Conservation (phyloP, 2,113 vertebrate species). For the Trachemys scripta region DNA sequence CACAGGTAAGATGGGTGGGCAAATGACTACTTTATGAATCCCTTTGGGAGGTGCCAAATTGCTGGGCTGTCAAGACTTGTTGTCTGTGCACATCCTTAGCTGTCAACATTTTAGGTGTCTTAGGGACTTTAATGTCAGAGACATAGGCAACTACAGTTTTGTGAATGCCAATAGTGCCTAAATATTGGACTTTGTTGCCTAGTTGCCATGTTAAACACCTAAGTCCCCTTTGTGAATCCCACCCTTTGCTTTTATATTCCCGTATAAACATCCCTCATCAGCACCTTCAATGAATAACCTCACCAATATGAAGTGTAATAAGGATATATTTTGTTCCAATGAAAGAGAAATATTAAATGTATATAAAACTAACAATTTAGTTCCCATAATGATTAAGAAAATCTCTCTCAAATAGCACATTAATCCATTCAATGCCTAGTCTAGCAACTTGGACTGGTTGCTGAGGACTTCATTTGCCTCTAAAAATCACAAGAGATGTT, state of each 20-base stretch:
- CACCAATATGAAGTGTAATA: neutral
- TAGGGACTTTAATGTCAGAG: too few relatives aligned
- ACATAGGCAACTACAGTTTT: too few relatives aligned
- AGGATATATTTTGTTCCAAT: neutral
- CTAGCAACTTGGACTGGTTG: neutral
- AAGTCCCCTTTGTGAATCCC: too few relatives aligned
- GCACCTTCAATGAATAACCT: neutral
- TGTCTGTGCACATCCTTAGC: too few relatives aligned
- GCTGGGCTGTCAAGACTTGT: neutral
- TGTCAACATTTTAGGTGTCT: too few relatives aligned
- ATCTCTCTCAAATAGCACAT: neutral
- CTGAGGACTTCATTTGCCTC: slow-evolving; percentile 19
- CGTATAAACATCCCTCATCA: neutral
- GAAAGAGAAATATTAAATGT: slow-evolving; percentile 37
- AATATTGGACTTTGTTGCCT: too few relatives aligned
- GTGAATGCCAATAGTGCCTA: too few relatives aligned
- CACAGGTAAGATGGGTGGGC: neutral
- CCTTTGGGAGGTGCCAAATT: neutral
- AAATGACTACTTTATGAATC: neutral
- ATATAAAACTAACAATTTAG: neutral
- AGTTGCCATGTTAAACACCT: too few relatives aligned
- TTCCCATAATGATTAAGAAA: slow-evolving; percentile 25
- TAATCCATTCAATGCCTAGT: neutral
- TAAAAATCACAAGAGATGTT: slow-evolving; percentile 25
- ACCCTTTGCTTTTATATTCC: neutral